A percentile compares a stretch with the other conserved stretches of the same genome.
These are phyloP conservation scores for Sycobia sp. DNA, from an alignment of 1,140 invertebrate species.

Conservation along the genomic window DNA sequence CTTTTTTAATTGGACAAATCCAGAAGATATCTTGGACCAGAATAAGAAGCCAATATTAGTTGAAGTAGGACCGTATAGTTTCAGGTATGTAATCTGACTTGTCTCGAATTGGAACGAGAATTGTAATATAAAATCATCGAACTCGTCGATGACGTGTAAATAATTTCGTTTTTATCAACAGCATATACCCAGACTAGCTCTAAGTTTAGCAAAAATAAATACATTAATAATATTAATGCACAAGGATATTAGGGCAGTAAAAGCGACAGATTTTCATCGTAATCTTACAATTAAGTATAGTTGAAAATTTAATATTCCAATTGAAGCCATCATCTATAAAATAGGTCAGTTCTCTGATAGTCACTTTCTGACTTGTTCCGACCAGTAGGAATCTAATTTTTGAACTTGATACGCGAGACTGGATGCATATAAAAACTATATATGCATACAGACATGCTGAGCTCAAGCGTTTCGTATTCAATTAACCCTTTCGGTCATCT, in stretches of 20 bases:
- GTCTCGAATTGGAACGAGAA: no score
- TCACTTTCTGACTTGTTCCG: neutral
- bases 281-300: conserved; percentile 13
- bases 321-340: conserved; percentile 9
- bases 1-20: conserved; percentile 69
- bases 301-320: conserved; percentile 8
- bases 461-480: no score
- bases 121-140: no score
- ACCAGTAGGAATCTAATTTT: neutral
- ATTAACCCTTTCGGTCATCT: neutral
- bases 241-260: neutral
- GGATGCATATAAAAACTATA: no score
- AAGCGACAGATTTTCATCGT: neutral
- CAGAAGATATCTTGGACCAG: conserved; percentile 48
- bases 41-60: conserved; percentile 63
- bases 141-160: no score
- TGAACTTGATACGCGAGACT: no score
- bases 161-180: no score
- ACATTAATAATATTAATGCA: no score
- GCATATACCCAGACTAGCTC: no score
- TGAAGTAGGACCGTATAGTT: conserved; percentile 74
- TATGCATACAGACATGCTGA: no score
- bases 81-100: conserved; percentile 58
- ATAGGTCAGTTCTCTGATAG: conserved; percentile 23
- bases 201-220: no score